Evolutionary conservation across 1,140 invertebrate species (phyloP), one percentile per base, ranked within the genome.

Genomic region (Leptinotarsa lineolata): DNA sequence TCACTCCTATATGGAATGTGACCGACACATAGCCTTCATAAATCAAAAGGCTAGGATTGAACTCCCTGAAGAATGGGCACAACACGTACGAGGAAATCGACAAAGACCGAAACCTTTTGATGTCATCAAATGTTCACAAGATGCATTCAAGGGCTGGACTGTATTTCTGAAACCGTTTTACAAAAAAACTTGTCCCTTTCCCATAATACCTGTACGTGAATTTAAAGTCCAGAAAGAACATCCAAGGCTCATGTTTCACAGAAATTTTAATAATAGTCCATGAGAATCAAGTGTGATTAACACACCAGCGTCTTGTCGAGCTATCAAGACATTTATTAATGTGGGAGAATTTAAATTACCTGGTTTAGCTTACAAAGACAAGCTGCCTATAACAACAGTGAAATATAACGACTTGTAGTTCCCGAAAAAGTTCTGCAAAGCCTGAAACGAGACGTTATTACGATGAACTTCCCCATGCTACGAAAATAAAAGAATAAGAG

Each of bases 401-500:
- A 54, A 54, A 54, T n/a, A 54, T 30, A 54, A 54, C n/a, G 48
- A 54, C 2, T n/a, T 16, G 46, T 11, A 54, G 46, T 15, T 54
- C 46, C 46, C 12, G 46, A 54, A 54, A 16, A 54, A 54, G 46
- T 54, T 48, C 46, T 48, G 46, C 11, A 48, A n/a, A 8, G 46
- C 46, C 46, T 48, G 46, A 48, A 48, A 48, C 46, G 46, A 48
- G 16, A 48, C 46, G 16, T 1, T 3, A 54, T 54, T n/a, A 54
- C 46, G 46, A 54, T 54, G 46, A 54, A 54, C 13, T 54, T 54
- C 46, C 46, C 4, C 6, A 54, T 54, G 15, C 48, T 54, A 12
- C 48, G n/a, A 54, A 54, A 54, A 54, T 54, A 54, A 54, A 54
- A 54, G n/a, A 54, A 54, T 54, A 54, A 54, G n/a, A 54, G 48